phyloP scores from a whole-genome alignment of 2,888 invertebrate species.

The Dasypogon diadema region DNA sequence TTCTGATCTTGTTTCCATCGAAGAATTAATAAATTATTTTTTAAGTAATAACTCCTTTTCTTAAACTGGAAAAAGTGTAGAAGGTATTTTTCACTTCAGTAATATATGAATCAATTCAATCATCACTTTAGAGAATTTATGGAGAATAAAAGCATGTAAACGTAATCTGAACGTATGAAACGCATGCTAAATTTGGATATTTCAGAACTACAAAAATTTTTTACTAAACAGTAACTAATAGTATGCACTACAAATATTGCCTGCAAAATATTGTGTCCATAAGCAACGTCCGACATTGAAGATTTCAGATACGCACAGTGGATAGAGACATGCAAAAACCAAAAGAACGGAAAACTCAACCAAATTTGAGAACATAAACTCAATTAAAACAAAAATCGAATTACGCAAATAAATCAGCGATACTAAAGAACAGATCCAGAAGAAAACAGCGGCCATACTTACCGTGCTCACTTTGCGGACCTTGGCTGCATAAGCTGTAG shows the following conservation, averaged over 20 bases:
- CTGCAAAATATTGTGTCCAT: constrained; percentile 46
- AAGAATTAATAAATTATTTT: too few species aligned
- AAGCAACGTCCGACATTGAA: constrained; percentile 47
- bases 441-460: constrained; percentile 71
- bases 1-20: too few species aligned
- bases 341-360: constrained; percentile 51
- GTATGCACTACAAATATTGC: constrained; percentile 26
- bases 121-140: too few species aligned
- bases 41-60: too few species aligned
- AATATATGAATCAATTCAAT: too few species aligned
- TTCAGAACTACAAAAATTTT: too few species aligned
- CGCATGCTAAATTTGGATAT: too few species aligned
- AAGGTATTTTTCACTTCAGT: too few species aligned
- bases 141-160: too few species aligned
- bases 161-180: too few species aligned
- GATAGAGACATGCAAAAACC: constrained; percentile 50
- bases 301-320: constrained; percentile 49
- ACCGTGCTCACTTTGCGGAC: constrained; percentile 94
- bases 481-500: constrained; percentile 73
- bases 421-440: constrained; percentile 61
- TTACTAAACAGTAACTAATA: too few species aligned
- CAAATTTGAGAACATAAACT: constrained; percentile 51
- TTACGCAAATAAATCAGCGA: constrained; percentile 57
- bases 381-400: constrained; percentile 52
- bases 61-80: too few species aligned